Conservation (phyloP, 2,888 invertebrate species). For the Tinea pellionella region DNA sequence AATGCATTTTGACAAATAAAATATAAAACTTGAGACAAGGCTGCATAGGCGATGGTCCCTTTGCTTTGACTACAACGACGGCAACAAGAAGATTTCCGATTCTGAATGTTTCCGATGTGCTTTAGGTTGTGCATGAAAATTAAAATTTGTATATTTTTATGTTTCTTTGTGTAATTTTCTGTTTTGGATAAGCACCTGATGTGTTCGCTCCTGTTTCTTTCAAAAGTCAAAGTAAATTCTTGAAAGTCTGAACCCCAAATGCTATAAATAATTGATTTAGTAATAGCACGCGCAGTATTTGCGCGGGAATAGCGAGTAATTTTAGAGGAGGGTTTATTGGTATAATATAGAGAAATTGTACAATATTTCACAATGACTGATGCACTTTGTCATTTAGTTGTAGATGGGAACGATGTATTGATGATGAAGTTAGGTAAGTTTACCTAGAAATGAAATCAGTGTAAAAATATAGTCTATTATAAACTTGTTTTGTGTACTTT, state of each 20-base stretch:
- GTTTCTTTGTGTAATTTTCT: too few species aligned
- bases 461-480: background rate
- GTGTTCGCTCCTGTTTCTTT: background rate
- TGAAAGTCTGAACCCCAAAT: background rate
- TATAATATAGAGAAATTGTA: background rate
- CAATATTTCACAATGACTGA: conserved; percentile 46
- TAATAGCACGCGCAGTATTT: conserved; percentile 2
- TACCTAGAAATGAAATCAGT: background rate
- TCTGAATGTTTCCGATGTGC: too few species aligned
- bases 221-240: background rate
- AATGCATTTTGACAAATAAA: too few species aligned
- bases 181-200: background rate
- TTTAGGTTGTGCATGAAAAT: too few species aligned
- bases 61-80: too few species aligned
- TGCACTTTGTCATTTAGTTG: conserved; percentile 58
- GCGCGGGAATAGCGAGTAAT: conserved; percentile 2
- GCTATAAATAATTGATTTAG: background rate
- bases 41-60: too few species aligned
- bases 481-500: conserved; percentile 20
- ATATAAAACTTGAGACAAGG: too few species aligned
- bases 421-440: conserved; percentile 64
- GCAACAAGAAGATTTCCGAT: too few species aligned
- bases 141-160: too few species aligned
- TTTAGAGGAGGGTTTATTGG: background rate
- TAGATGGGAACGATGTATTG: conserved; percentile 68